Percentiles rank a stretch among this genome's conserved stretches.
Conservation (phyloP, 64 coral and sea anemone genomes). For the Cladopsammia gracilis region DNA sequence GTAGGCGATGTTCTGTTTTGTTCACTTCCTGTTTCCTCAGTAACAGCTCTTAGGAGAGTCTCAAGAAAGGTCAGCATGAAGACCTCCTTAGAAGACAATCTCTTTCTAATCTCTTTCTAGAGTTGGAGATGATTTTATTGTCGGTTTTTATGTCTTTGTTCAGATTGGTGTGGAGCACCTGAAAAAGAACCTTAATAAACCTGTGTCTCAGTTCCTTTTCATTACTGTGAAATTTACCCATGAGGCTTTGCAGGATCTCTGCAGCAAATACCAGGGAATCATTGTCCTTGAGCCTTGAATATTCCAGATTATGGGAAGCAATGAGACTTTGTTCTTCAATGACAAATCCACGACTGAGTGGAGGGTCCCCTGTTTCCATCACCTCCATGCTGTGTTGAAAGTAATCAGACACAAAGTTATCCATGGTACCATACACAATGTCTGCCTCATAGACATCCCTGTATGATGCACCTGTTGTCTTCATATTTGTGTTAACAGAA, state of each 20-base stretch:
- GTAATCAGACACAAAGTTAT: conserved; percentile 8
- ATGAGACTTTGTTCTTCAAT: background rate
- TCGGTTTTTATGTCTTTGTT: background rate
- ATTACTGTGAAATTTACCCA: background rate
- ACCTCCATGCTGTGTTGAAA: background rate
- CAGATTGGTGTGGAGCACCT: background rate
- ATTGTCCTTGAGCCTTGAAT: background rate
- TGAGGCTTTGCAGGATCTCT: conserved; percentile 11
- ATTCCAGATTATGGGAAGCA: background rate
- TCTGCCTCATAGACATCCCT: background rate
- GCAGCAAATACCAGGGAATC: background rate
- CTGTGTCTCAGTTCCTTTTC: background rate
- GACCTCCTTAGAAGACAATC: background rate
- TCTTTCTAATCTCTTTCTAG: background rate
- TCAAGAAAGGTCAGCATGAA: background rate
- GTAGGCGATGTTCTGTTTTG: background rate
- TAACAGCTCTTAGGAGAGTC: background rate
- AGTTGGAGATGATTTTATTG: conserved; percentile 9
- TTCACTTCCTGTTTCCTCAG: background rate
- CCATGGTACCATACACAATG: conserved; percentile 20
- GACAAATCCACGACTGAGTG: background rate
- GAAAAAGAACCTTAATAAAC: background rate
- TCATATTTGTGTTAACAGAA: conserved; percentile 1
- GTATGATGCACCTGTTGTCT: background rate
- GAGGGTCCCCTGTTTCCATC: conserved; percentile 5